phyloP scores from a whole-genome alignment of 2,113 vertebrate species.

The Urocitellus parryii region DNA sequence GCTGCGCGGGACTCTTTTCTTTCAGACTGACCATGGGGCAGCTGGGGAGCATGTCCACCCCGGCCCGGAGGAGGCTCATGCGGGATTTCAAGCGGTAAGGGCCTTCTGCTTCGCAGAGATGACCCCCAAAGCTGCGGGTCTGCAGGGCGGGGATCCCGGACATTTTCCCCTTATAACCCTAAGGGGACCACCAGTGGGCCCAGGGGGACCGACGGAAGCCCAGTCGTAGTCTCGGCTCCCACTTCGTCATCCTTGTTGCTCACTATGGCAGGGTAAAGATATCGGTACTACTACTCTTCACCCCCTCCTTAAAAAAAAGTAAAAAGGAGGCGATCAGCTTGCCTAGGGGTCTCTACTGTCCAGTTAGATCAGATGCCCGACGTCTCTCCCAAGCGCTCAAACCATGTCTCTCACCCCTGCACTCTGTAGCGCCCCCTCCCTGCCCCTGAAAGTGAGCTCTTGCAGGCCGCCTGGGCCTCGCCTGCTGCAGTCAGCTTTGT shows the following conservation, averaged over 20 bases:
- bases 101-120: neutral
- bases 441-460: neutral
- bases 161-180: neutral
- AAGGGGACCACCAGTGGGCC: neutral
- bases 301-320: neutral
- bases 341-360: neutral
- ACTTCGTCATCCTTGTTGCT: neutral
- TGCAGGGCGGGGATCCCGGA: conserved; percentile 57
- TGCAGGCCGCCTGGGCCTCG: neutral
- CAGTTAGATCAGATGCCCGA: neutral
- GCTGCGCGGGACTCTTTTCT: conserved; percentile 79
- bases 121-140: neutral
- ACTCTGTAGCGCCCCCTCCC: neutral
- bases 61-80: conserved; percentile 97
- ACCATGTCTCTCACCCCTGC: neutral
- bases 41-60: conserved; percentile 93
- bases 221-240: too few relatives aligned
- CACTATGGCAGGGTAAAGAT: neutral
- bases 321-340: neutral
- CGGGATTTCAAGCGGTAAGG: conserved; percentile 97
- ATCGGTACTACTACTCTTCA: neutral
- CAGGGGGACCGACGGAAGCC: neutral
- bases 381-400: neutral
- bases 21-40: conserved; percentile 77
- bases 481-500: conserved; percentile 50